Evolutionary conservation across 1,140 invertebrate species (phyloP).

Genomic region (Lasioglossum albipes): DNA sequence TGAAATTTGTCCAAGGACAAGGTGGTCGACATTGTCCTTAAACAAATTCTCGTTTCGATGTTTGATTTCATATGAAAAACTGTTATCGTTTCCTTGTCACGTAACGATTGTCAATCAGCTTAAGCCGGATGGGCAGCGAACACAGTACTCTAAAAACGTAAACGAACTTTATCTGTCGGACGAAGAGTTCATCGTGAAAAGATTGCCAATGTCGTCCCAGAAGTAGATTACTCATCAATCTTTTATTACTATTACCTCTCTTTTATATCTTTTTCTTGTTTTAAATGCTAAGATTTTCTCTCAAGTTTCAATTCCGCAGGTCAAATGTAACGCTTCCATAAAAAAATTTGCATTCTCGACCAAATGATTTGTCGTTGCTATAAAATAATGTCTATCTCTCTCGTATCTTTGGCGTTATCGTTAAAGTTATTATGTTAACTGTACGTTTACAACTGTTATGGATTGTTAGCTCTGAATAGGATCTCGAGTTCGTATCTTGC

Average conservation of each 20-base stretch:
- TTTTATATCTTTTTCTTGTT: background rate
- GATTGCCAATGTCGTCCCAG: slow-evolving; percentile 29
- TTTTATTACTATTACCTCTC: background rate
- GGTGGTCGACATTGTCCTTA: slow-evolving; percentile 53
- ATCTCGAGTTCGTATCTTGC: background rate
- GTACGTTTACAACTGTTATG: background rate
- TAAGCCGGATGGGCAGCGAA: slow-evolving; percentile 65
- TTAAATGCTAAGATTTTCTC: background rate
- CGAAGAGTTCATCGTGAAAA: slow-evolving; percentile 17
- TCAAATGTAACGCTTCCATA: slow-evolving; percentile 18
- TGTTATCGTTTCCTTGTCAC: slow-evolving; percentile 57
- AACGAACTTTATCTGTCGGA: slow-evolving; percentile 6
- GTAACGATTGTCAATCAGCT: slow-evolving; percentile 71
- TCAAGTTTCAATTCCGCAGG: background rate
- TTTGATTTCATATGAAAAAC: slow-evolving; percentile 69
- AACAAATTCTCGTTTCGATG: slow-evolving; percentile 70
- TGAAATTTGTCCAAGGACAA: slow-evolving; percentile 62
- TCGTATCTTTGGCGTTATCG: slow-evolving; percentile 22
- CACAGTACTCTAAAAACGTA: slow-evolving; percentile 31
- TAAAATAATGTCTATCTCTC: slow-evolving; percentile 30
- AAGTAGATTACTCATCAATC: slow-evolving; percentile 10
- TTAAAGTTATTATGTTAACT: slow-evolving; percentile 13
- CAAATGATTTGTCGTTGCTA: slow-evolving; percentile 12
- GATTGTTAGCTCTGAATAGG: slow-evolving; percentile 4
- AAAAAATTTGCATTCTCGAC: slow-evolving; percentile 22